These are phyloP conservation scores for Plutella xylostella DNA, from an alignment of 2,888 invertebrate genomes.

Conservation along the genomic window DNA sequence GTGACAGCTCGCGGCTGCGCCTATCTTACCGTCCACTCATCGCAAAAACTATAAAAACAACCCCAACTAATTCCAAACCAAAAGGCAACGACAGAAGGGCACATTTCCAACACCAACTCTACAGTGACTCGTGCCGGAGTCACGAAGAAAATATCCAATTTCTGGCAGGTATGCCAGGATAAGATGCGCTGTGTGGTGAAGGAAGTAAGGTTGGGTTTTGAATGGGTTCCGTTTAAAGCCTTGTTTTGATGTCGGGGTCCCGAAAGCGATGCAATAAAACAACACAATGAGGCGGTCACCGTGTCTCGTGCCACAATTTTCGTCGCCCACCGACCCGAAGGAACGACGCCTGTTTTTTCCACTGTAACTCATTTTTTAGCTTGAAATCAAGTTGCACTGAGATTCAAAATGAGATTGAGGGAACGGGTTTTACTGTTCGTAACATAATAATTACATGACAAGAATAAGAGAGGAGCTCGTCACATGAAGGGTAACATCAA, in stretches of 20 bases:
- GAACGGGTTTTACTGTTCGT: too few species aligned
- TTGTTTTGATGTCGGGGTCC: slow-evolving; percentile 43
- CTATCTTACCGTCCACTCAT: slow-evolving; percentile 31
- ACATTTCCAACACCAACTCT: slow-evolving; percentile 18
- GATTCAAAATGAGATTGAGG: slow-evolving; percentile 31
- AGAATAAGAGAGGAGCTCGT: too few species aligned
- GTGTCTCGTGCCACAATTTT: slow-evolving; percentile 63
- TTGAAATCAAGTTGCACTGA: slow-evolving; percentile 37
- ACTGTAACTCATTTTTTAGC: slow-evolving; percentile 32
- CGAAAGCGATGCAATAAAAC: slow-evolving; percentile 35
- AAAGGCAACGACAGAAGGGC: slow-evolving; percentile 16
- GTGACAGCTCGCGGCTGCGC: slow-evolving; percentile 61
- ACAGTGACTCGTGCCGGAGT: slow-evolving; percentile 6
- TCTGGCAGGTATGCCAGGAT: background rate
- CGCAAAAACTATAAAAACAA: slow-evolving; percentile 35
- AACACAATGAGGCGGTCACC: slow-evolving; percentile 50
- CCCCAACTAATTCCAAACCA: too few species aligned
- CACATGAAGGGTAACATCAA: too few species aligned
- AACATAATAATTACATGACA: too few species aligned
- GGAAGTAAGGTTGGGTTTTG: background rate
- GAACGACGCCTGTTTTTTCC: slow-evolving; percentile 35
- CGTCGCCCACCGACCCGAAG: slow-evolving; percentile 30
- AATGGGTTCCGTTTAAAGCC: slow-evolving; percentile 18
- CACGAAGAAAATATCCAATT: background rate
- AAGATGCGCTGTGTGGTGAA: background rate